These are phyloP conservation scores for Aphaenogaster rudis DNA, from an alignment of 1,140 invertebrate species.

Conservation along the genomic window DNA sequence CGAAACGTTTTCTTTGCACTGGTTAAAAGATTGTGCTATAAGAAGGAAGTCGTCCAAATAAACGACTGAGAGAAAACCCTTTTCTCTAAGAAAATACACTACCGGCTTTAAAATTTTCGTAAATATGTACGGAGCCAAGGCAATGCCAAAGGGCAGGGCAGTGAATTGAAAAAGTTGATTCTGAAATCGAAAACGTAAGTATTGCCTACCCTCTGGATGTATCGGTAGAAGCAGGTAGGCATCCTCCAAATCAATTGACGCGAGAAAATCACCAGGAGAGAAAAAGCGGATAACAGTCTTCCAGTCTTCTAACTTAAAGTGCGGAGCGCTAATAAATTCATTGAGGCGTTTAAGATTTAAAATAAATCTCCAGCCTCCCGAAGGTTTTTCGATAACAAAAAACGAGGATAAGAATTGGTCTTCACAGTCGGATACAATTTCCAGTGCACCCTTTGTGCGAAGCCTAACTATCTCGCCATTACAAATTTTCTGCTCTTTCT, in stretches of 20 bases:
- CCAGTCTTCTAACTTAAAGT: neutral
- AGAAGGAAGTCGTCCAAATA: conserved; percentile 6
- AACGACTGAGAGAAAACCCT: neutral
- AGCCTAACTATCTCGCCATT: no score
- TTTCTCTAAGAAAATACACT: neutral
- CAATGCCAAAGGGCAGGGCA: neutral
- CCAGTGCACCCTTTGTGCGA: neutral
- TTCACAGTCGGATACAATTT: neutral
- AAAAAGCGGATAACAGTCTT: neutral
- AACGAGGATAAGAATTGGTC: neutral
- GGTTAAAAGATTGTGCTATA: neutral
- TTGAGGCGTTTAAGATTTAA: neutral
- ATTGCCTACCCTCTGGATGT: neutral
- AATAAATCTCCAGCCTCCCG: neutral
- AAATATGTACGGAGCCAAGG: neutral
- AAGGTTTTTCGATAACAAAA: neutral
- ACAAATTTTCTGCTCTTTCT: no score
- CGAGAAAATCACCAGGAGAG: neutral
- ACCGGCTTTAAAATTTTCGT: neutral
- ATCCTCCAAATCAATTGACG: neutral
- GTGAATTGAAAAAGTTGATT: neutral
- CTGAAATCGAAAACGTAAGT: neutral
- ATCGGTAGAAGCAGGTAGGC: neutral
- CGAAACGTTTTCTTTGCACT: neutral
- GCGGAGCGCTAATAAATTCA: neutral